Conservation (phyloP, 2,888 invertebrate species). For the Caradrina clavipalpis region DNA sequence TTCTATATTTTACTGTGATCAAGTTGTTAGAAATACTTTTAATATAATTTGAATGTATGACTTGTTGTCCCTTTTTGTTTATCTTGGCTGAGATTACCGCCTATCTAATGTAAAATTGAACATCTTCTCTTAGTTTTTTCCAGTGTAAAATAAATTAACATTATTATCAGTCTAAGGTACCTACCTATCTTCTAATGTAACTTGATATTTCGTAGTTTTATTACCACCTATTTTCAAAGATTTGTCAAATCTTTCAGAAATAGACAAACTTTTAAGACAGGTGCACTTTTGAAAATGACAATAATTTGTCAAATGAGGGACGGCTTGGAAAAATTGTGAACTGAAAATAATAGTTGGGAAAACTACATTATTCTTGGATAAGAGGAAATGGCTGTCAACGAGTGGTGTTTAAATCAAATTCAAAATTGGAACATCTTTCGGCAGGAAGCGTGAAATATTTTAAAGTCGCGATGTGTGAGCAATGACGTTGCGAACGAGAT, state of each 20-base stretch:
- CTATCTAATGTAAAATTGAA: neutral
- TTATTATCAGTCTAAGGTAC: neutral
- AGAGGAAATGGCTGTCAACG: slow-evolving; percentile 88
- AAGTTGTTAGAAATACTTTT: slow-evolving; percentile 32
- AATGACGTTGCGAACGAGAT: slow-evolving; percentile 74
- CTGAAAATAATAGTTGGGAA: slow-evolving; percentile 76
- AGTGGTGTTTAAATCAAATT: slow-evolving; percentile 87
- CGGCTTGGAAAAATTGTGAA: slow-evolving; percentile 70
- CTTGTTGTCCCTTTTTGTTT: slow-evolving; percentile 1
- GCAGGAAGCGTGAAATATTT: slow-evolving; percentile 87
- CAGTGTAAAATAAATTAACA: neutral
- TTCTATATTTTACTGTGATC: slow-evolving; percentile 42
- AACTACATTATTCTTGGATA: slow-evolving; percentile 78
- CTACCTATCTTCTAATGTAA: neutral
- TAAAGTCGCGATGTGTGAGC: slow-evolving; percentile 77
- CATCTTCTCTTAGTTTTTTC: neutral
- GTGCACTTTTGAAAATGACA: slow-evolving; percentile 59
- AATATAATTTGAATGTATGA: slow-evolving; percentile 13
- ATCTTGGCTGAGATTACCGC: neutral
- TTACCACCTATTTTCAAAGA: slow-evolving; percentile 5
- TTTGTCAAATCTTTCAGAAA: slow-evolving; percentile 18
- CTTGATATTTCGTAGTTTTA: slow-evolving; percentile 10
- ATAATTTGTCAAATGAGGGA: slow-evolving; percentile 77
- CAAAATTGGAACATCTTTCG: slow-evolving; percentile 89
- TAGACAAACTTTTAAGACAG: slow-evolving; percentile 51